Base-by-base conservation (phyloP, 2,888 invertebrate genomes). In the Laothoe populi region DNA sequence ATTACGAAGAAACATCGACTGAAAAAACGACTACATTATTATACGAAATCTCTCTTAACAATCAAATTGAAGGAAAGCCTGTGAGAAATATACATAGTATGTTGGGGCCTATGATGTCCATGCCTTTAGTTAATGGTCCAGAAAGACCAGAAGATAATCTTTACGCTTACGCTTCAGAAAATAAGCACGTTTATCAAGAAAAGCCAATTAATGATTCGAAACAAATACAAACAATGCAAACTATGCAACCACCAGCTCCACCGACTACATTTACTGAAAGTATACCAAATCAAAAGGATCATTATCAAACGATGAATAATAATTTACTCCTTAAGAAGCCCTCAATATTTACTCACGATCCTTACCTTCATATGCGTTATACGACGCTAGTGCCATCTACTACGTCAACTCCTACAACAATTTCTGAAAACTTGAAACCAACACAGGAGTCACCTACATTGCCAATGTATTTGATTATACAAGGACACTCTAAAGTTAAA, bases 401-500 rank as follows among this genome's bases (percentile, higher is more conserved):
- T 66, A 83, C 94, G 64, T 94, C 94, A 21, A 94, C 94, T 0
- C 69, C 74, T 11, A 64, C 69, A 40, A 68, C 67, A n/a, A 63
- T 63, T 57, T 61, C 69, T 40, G 79, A 86, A 66, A 79, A 79
- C 60, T 60, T 64, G n/a, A 83, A 79, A 66, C 68, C 80, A 44
- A 79, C 86, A 23, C 84, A 85, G 5, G 88, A 87, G 73, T 93
- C 94, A 68, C 94, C 95, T 0, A 86, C 90, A 1, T 93, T 94
- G 60, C 95, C 96, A 0, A 86, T 96, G 94, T 96, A 96, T 77
- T 90, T 97, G 24, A 97, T 97, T 31, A 97, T 97, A 71, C 96
- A 97, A 83, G 97, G 97, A 0, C 97, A 97, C 81, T 97, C 97
- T 0, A 97, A 97, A 88, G 97, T 97, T 0, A 97, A 97, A 88